A percentile compares a stretch with the other conserved stretches of the same genome.
Conservation (phyloP, 2,113 vertebrate species). For the Takifugu flavidus region DNA sequence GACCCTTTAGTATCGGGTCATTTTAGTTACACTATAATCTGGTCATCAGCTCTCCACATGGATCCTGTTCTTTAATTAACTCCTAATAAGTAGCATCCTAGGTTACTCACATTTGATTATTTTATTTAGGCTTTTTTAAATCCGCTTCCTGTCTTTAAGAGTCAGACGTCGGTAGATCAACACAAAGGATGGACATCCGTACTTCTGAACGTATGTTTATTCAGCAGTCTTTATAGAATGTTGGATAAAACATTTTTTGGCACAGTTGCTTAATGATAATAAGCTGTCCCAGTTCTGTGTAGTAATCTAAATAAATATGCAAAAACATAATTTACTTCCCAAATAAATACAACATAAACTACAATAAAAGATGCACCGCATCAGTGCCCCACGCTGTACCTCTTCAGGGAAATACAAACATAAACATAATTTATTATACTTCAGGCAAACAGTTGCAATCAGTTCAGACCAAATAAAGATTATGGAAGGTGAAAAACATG, state of each 20-base stretch:
- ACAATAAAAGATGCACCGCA: slow-evolving; percentile 77
- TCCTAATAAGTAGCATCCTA: slow-evolving; percentile 8
- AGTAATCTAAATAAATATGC: slow-evolving; percentile 78
- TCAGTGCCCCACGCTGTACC: slow-evolving; percentile 58
- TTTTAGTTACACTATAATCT: too few relatives aligned
- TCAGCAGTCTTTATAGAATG: slow-evolving; percentile 73
- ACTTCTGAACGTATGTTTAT: slow-evolving; percentile 73
- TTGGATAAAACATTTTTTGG: slow-evolving; percentile 77
- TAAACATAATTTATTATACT: slow-evolving; percentile 50
- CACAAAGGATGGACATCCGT: slow-evolving; percentile 19
- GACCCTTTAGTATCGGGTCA: too few relatives aligned
- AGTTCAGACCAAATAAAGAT: slow-evolving; percentile 48
- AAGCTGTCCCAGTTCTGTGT: slow-evolving; percentile 68
- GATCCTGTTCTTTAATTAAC: background rate
- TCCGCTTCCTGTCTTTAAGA: slow-evolving; percentile 30
- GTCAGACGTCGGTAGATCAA: background rate
- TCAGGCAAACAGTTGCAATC: slow-evolving; percentile 60
- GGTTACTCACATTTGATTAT: slow-evolving; percentile 6
- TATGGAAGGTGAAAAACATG: slow-evolving; percentile 40
- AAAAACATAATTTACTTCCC: slow-evolving; percentile 72
- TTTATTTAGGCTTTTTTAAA: slow-evolving; percentile 31
- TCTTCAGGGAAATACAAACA: slow-evolving; percentile 42
- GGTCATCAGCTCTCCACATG: too few relatives aligned
- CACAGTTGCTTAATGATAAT: slow-evolving; percentile 77
- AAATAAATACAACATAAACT: slow-evolving; percentile 78